Conservation (phyloP, 2,888 invertebrate species). For the Platycheirus rosarum region DNA sequence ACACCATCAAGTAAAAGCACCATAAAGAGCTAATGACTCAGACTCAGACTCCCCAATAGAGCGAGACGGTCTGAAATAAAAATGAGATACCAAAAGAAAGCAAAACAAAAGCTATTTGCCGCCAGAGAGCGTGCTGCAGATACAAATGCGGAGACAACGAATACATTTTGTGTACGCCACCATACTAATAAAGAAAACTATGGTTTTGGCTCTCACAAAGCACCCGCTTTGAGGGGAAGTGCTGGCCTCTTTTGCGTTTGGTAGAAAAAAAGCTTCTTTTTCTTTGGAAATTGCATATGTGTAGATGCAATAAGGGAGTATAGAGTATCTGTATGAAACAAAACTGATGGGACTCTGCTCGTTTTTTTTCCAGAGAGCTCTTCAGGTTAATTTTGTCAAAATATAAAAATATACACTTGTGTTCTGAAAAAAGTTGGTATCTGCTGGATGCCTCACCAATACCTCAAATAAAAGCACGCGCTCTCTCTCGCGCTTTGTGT, state of each 20-base stretch:
- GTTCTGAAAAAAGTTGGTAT: conserved; percentile 32
- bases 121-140: conserved; percentile 14
- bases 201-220: neutral
- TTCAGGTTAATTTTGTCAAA: conserved; percentile 33
- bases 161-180: neutral
- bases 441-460: conserved; percentile 50
- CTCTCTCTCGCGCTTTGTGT: conserved; percentile 55
- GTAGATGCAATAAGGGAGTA: neutral
- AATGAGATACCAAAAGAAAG: conserved; percentile 46
- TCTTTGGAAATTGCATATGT: neutral
- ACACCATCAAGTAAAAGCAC: conserved; percentile 35
- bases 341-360: conserved; percentile 37
- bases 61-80: conserved; percentile 63
- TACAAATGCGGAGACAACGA: conserved; percentile 24
- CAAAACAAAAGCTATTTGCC: conserved; percentile 25
- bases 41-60: conserved; percentile 68
- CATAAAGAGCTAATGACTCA: conserved; percentile 56
- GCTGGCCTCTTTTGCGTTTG: neutral
- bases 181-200: neutral
- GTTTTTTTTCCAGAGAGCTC: conserved; percentile 37
- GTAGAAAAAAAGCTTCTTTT: conserved; percentile 31
- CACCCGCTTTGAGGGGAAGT: neutral
- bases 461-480: conserved; percentile 43
- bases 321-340: conserved; percentile 51
- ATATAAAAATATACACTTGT: conserved; percentile 21